Evolutionary conservation across 2,888 invertebrate genomes (phyloP), one percentile per base, ranked within the genome.

Genomic region (Amphimallon solstitiale): DNA sequence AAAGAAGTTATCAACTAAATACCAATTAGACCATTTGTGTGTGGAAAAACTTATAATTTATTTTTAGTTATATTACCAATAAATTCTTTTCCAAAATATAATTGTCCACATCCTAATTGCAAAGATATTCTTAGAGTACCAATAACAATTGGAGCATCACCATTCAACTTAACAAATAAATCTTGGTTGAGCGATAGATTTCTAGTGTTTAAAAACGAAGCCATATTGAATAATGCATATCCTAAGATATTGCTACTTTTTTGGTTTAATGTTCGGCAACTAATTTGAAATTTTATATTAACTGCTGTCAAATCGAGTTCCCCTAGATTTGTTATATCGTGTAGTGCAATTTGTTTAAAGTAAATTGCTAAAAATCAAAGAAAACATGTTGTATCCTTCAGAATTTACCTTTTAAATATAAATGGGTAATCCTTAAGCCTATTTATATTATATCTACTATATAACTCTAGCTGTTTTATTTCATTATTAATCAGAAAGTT

Each of bases 31-130:
- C 10, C 43, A 1, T 43, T 43, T 15, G 4, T 9, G 9, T 23
- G 9, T 29, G 29, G 29, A 29, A 29, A 7, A 9, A 29, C 29
- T 5, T 29, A 9, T 37, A 9, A 19, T 45, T 45, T 9, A 19
- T 12, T 14, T 45, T 9, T 19, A 2, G 2, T 19, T 2, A 12
- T 45, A 12, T 76, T 76, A 84, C 83, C 83, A 69, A 85, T 74
- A 74, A 84, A 84, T 70, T 85, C 82, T 74, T 81, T 83, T 38
- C 85, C 86, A 76, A 85, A 86, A 73, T 85, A 83, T 51, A 83
- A 74, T 71, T 78, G 78, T 69, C 84, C 84, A 71, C 82, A 83
- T 4, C 85, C 85, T 60, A 86, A 78, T 72, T 85, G 84, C 29
- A 82, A 71, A 2, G 80, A 79, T 4, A 85, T 78, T 76, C 81